A percentile compares a stretch with the other conserved stretches of the same genome.
These are phyloP conservation scores for Cantharis lateralis DNA, from an alignment of 2,888 invertebrate genomes.

Conservation along the genomic window DNA sequence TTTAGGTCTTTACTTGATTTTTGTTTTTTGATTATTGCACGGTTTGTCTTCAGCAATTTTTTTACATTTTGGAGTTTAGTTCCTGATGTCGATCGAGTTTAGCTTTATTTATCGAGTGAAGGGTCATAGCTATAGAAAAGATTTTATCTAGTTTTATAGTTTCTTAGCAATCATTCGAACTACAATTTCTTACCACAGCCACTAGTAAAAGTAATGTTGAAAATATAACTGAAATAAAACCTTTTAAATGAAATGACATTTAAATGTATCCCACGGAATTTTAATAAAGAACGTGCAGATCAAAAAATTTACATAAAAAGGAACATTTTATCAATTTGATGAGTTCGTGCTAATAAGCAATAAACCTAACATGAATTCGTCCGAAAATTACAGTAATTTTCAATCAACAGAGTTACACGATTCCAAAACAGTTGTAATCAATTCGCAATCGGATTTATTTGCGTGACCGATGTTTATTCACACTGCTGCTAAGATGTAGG, in stretches of 20 bases:
- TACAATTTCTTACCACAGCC: neutral
- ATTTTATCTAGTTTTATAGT: too few species aligned
- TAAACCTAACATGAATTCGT: constrained; percentile 26
- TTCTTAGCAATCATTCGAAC: neutral
- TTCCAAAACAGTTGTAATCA: constrained; percentile 24
- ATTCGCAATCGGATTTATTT: constrained; percentile 27
- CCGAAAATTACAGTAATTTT: constrained; percentile 33
- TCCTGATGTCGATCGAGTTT: neutral
- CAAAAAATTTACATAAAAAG: constrained; percentile 4
- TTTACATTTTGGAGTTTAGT: neutral
- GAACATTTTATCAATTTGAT: constrained; percentile 15
- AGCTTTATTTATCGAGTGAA: too few species aligned
- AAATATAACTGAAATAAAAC: neutral
- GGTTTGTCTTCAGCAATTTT: neutral
- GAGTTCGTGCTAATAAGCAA: constrained; percentile 29
- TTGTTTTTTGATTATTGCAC: too few species aligned
- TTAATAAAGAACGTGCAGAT: neutral
- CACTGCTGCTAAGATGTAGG: constrained; percentile 1
- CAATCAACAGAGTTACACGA: constrained; percentile 30
- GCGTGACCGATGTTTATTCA: constrained; percentile 19
- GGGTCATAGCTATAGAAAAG: too few species aligned
- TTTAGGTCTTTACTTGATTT: neutral
- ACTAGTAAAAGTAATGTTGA: neutral
- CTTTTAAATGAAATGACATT: neutral
- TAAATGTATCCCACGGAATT: neutral